Evolutionary conservation across 2,797 vertebrate genomes (phyloP).

Genomic region (Brachymystax lenok): DNA sequence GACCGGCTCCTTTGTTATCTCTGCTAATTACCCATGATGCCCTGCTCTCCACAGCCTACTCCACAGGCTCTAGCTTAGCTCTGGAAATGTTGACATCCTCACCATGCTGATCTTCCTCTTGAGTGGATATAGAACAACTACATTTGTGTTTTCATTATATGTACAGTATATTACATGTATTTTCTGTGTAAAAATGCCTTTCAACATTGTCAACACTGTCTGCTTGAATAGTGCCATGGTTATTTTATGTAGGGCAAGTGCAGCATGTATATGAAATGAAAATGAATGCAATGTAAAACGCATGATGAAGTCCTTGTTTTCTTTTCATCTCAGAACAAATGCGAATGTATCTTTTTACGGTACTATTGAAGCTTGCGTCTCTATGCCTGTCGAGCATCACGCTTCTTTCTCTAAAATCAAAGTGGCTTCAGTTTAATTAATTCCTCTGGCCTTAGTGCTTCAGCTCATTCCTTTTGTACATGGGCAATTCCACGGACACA

Average conservation of each 20-base stretch:
- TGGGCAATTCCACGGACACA: no score
- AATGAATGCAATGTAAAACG: background rate
- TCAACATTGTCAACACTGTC: background rate
- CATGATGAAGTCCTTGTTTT: background rate
- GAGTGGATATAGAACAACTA: background rate
- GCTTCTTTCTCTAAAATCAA: conserved; percentile 24
- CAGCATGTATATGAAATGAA: background rate
- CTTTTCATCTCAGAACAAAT: background rate
- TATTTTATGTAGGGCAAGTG: background rate
- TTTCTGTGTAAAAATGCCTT: background rate
- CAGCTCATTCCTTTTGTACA: background rate
- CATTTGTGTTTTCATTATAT: background rate
- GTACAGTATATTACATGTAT: background rate
- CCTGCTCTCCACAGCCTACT: conserved; percentile 21
- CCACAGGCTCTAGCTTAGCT: conserved; percentile 8
- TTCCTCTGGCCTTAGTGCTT: background rate
- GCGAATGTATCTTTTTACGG: background rate
- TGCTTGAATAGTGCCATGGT: background rate
- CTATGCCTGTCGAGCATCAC: background rate
- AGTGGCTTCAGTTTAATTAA: conserved; percentile 9
- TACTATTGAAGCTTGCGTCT: background rate
- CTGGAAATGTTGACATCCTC: background rate
- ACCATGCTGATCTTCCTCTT: background rate
- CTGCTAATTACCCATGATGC: conserved; percentile 53
- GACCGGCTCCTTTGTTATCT: conserved; percentile 52